Evolutionary conservation across 2,797 vertebrate species (phyloP), one percentile per base, ranked within the genome.

Genomic region (Heteromormyrus szaboi): DNA sequence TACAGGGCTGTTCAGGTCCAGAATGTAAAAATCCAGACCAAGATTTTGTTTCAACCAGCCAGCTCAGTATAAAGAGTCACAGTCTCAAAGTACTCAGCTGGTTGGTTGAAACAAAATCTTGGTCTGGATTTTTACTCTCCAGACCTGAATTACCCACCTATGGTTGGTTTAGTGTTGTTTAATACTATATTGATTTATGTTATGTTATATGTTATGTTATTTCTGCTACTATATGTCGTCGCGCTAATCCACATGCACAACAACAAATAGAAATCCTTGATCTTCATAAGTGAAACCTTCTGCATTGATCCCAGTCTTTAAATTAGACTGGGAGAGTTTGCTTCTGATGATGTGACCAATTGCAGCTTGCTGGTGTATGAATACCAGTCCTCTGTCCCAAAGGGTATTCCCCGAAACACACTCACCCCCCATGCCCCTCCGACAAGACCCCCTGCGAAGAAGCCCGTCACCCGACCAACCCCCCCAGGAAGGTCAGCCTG

Each of bases 401-500:
- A 97, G 96, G 89, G 89, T 93, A 41, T 89, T 92, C 50, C 90
- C 93, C 46, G 93, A 93, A 8, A 53, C 87, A 0, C 92, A 87
- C 88, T 46, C 92, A 2, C 54, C 91, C 17, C n/a, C 91, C 0
- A 87, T 90, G 0, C n/a, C 91, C 4, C 88, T 92, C 44, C 95
- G 86, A 90, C 93, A 91, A 89, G 92, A 94, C 11, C 54, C 92
- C 33, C 87, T 90, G 33, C 92, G 86, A 56, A 92, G 89, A 6
- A 88, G 29, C 44, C 85, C 91, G 0, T 90, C 95, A 0, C 93
- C 94, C 17, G 1, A 9, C 84, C 91, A 91, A 91, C 92, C 93
- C 0, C 92, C 93, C 44, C 89, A 94, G 46, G 93, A 94, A 56
- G 94, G 96, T 96, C 56, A 86, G 94, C 90, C 72, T 22, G 8